Percentiles rank a stretch among this genome's conserved stretches.
phyloP scores from a whole-genome alignment of 2,797 vertebrate species.

The Crypturellus tataupa region DNA sequence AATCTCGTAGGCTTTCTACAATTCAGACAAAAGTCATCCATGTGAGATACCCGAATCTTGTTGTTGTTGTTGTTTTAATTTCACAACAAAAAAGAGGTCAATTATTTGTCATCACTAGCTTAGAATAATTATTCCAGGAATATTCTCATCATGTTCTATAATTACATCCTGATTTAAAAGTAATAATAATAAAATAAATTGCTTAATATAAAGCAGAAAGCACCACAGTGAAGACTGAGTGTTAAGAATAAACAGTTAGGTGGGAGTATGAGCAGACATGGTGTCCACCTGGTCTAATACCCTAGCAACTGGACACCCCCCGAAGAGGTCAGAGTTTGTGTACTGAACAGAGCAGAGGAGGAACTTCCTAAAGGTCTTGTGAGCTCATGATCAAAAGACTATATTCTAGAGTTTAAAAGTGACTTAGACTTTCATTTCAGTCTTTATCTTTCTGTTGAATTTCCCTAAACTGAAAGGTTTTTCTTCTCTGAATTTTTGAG shows the following conservation, averaged over 20 bases:
- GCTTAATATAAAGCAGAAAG: not conserved
- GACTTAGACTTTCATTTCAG: not conserved
- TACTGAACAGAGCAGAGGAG: not conserved
- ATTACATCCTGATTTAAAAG: not conserved
- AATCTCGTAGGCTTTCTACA: not conserved
- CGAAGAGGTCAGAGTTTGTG: not conserved
- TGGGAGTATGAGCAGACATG: not conserved
- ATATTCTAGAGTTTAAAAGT: not conserved
- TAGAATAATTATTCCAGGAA: not conserved
- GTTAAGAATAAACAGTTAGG: not conserved
- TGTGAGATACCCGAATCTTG: not conserved
- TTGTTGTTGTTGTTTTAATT: not conserved
- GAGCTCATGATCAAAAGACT: not conserved
- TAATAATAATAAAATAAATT: not conserved
- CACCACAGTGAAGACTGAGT: not conserved
- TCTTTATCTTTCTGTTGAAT: not conserved
- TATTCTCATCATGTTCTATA: not conserved
- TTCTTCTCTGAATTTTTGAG: too few relatives aligned
- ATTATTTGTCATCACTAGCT: not conserved
- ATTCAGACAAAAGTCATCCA: not conserved
- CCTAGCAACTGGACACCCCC: not conserved
- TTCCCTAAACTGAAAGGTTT: not conserved
- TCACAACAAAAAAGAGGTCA: not conserved
- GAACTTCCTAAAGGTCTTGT: not conserved
- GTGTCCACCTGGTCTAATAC: rapidly evolving